phyloP scores from a whole-genome alignment of 2,888 invertebrate genomes.

The Phrixothrix hirtus region DNA sequence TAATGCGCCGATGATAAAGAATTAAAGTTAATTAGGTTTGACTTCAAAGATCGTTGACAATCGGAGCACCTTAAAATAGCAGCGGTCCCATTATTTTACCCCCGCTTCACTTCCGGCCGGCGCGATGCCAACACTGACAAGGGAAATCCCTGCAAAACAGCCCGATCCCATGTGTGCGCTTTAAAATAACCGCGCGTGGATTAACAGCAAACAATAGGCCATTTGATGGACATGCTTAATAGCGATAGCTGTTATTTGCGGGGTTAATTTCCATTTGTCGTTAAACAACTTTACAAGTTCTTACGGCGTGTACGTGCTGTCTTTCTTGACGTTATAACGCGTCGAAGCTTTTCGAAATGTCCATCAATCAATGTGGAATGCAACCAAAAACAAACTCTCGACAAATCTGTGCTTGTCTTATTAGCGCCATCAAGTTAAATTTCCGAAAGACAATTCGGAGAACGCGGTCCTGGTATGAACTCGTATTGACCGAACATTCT shows the following conservation, averaged over 20 bases:
- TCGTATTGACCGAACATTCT: slow-evolving; percentile 35
- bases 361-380: slow-evolving; percentile 46
- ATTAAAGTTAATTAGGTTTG: slow-evolving; percentile 50
- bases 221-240: slow-evolving; percentile 41
- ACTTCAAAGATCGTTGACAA: slow-evolving; percentile 54
- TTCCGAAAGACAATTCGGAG: slow-evolving; percentile 20
- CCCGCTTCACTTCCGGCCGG: slow-evolving; percentile 49
- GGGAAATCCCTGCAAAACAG: slow-evolving; percentile 51
- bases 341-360: slow-evolving; percentile 11
- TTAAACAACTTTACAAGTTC: neutral
- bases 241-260: slow-evolving; percentile 24
- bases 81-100: slow-evolving; percentile 36
- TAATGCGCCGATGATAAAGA: slow-evolving; percentile 45
- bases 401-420: slow-evolving; percentile 39
- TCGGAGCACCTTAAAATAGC: slow-evolving; percentile 48
- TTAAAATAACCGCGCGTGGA: slow-evolving; percentile 43
- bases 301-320: neutral
- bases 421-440: no score
- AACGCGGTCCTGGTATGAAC: slow-evolving; percentile 18
- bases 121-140: slow-evolving; percentile 55
- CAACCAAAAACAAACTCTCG: slow-evolving; percentile 45
- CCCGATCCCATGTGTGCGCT: slow-evolving; percentile 38
- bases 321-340: neutral
- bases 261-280: slow-evolving; percentile 15
- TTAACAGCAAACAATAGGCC: slow-evolving; percentile 43